Evolutionary conservation across 1,140 invertebrate species (phyloP), one percentile per base, ranked within the genome.

Genomic region (Megalonaias nervosa): DNA sequence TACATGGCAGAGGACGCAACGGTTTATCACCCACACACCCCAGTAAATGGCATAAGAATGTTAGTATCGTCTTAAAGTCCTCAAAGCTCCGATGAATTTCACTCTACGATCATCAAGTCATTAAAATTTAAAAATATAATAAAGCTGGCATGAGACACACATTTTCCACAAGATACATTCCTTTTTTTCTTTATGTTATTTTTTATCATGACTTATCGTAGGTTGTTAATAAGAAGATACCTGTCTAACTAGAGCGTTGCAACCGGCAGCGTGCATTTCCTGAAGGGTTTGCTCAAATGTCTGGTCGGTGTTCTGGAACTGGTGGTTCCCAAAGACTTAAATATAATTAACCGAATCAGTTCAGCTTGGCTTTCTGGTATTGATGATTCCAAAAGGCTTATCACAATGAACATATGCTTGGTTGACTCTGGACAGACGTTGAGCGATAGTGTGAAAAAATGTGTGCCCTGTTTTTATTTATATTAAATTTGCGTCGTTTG

Each of bases 201-300:
- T 23, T 31, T 11, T n/a, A 23, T 12, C 2, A 14, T 9, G 57
- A 15, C 1, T 3, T 16, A 23, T 17, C 21, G 6, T 31, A 12
- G n/a, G 15, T 48, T 26, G 15, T 56, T 69, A 56, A 56, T 0
- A n/a, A 19, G 31, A 57, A 66, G 19, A 26, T 72, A 14, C 16
- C 31, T 21, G 87, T 89, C 89, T 86, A 91, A 91, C 82, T 55
- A 91, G 76, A 9, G 90, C 89, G 73, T 92, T 92, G 59, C 91
- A 91, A 19, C 91, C 91, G 56, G 85, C 74, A 15, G 75, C 81
- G 17, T 82, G 81, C 19, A 91, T 86, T 38, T 89, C 79, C 65
- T 81, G 67, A 11, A 92, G 76, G 75, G 87, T 89, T n/a, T 83
- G 59, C 68, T 91, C 88, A 19, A 91, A 81, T 17, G 75, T 82